Conservation (phyloP, 2,888 invertebrate genomes). For the Gandaritis pyraliata region DNA sequence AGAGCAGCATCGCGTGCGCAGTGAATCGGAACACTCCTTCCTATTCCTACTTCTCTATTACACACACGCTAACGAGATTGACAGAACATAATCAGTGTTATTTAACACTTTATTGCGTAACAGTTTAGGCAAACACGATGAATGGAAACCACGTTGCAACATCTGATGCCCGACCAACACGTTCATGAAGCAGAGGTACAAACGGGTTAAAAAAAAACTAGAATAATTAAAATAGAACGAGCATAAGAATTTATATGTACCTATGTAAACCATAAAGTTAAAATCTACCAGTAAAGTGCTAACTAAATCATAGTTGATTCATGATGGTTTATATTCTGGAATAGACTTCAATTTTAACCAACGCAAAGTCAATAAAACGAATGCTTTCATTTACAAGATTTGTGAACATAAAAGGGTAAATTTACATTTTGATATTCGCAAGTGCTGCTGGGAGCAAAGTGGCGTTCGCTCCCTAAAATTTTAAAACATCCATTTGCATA, state of each 20-base stretch:
- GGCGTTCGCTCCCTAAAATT: constrained; percentile 83
- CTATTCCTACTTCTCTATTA: constrained; percentile 81
- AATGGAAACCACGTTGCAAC: neutral
- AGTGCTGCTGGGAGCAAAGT: constrained; percentile 81
- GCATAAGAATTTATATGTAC: too few species aligned
- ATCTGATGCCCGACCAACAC: neutral
- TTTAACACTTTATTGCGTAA: constrained; percentile 57
- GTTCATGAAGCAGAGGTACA: neutral
- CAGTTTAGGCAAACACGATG: constrained; percentile 20
- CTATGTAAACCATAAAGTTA: too few species aligned
- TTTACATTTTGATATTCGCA: constrained; percentile 84
- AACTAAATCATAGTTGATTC: constrained; percentile 39
- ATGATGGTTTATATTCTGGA: constrained; percentile 40
- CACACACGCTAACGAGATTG: constrained; percentile 70
- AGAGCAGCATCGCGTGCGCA: constrained; percentile 72
- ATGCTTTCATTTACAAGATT: constrained; percentile 83
- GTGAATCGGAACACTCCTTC: constrained; percentile 68
- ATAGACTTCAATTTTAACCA: constrained; percentile 53
- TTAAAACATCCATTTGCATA: constrained; percentile 84
- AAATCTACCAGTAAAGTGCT: neutral
- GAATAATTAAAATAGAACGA: too few species aligned
- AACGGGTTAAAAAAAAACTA: too few species aligned
- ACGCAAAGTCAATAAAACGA: constrained; percentile 79
- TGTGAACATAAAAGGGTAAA: constrained; percentile 83
- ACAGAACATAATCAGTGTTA: constrained; percentile 67